A percentile compares a stretch with the other conserved stretches of the same genome.
phyloP scores from a whole-genome alignment of 2,113 vertebrate species.

The Podarcis muralis region DNA sequence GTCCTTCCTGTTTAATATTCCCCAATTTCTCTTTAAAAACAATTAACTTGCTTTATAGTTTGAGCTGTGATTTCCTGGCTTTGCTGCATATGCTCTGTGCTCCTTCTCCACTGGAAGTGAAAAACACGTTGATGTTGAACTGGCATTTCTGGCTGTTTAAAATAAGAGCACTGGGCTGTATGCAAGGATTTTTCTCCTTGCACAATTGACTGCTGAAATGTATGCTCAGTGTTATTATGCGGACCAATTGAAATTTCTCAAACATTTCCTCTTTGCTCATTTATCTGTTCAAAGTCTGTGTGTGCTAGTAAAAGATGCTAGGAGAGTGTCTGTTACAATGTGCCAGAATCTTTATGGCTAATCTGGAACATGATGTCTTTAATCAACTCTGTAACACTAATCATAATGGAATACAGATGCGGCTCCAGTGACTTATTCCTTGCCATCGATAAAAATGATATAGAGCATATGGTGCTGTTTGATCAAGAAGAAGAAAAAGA shows the following conservation, averaged over 20 bases:
- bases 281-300: neutral
- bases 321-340: neutral
- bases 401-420: conserved; percentile 4
- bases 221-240: neutral
- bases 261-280: neutral
- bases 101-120: neutral
- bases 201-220: neutral
- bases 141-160: neutral
- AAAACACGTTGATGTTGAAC: neutral
- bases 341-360: neutral
- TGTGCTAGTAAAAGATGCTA: neutral
- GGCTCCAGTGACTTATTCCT: neutral
- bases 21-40: neutral
- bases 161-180: neutral
- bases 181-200: too few relatives aligned
- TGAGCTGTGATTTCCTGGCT: neutral
- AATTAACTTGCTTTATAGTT: neutral
- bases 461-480: neutral
- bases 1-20: neutral
- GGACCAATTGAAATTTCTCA: neutral
- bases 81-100: neutral
- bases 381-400: conserved; percentile 26
- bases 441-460: neutral
- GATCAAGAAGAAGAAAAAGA: neutral
- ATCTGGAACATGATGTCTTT: conserved; percentile 19